These are phyloP conservation scores for Hippocampus guttulatus DNA, from an alignment of 2,113 vertebrate genomes.

Conservation along the genomic window DNA sequence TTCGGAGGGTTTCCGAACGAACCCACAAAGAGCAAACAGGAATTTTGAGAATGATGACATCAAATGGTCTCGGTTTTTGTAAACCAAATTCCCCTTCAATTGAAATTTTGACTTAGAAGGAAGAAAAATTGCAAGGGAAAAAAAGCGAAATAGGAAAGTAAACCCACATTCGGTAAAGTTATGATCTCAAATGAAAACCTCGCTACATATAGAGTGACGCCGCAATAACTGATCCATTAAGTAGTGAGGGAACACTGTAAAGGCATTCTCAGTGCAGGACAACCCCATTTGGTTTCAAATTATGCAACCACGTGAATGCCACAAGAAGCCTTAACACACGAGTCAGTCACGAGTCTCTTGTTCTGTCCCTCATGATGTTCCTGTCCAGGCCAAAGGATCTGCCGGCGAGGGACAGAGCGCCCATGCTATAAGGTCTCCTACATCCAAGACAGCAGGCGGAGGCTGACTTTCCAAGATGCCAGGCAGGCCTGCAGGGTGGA, in stretches of 20 bases:
- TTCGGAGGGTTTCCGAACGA: too few relatives aligned
- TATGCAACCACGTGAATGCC: not conserved
- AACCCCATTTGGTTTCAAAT: conserved; percentile 1
- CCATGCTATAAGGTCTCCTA: conserved; percentile 90
- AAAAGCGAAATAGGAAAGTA: too few relatives aligned
- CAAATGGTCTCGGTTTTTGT: too few relatives aligned
- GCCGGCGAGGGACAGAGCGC: conserved; percentile 79
- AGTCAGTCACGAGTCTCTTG: conserved; percentile 7
- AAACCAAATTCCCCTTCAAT: too few relatives aligned
- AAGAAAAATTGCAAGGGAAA: too few relatives aligned
- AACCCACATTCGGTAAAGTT: not conserved
- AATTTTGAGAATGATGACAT: too few relatives aligned
- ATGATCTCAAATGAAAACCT: too few relatives aligned
- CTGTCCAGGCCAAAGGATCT: conserved; percentile 78
- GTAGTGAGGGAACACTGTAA: not conserved
- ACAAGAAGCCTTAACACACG: conserved; percentile 15
- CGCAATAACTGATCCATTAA: too few relatives aligned
- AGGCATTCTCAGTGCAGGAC: not conserved
- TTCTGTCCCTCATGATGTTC: conserved; percentile 15
- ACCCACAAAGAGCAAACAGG: too few relatives aligned
- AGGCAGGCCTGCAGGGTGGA: conserved; percentile 74
- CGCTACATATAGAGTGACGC: too few relatives aligned
- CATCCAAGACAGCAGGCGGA: conserved; percentile 77
- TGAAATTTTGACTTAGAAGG: too few relatives aligned
- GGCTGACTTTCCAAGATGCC: conserved; percentile 80